Percentiles rank a stretch among this genome's conserved stretches.
phyloP scores from a whole-genome alignment of 30 jellyfish, hydroid and myxozoan genomes.

The Euphysa ruthae region DNA sequence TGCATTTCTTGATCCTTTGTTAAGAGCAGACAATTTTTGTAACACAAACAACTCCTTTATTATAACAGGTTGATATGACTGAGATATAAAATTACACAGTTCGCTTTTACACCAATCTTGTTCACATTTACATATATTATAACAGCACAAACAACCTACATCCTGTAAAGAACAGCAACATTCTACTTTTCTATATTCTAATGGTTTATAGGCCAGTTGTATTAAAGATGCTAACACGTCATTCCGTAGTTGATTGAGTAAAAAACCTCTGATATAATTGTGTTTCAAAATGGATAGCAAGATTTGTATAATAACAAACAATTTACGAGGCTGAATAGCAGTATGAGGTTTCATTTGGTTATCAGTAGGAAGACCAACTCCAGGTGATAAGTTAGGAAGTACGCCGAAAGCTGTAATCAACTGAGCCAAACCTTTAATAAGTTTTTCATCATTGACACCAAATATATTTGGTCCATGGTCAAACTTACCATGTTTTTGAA shows the following conservation, averaged over 20 bases:
- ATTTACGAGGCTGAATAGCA: neutral
- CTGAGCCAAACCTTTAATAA: neutral
- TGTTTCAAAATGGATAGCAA: neutral
- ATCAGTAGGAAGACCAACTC: slow-evolving; percentile 21
- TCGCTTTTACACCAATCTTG: slow-evolving; percentile 49
- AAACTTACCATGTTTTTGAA: too few relatives aligned
- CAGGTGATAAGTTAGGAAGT: slow-evolving; percentile 1
- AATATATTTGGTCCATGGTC: neutral
- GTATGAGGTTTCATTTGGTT: neutral
- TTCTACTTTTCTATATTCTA: neutral
- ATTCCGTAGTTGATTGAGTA: neutral
- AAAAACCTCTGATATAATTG: neutral
- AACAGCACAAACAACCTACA: neutral
- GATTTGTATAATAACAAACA: neutral
- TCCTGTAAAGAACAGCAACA: neutral
- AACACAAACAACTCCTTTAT: slow-evolving; percentile 38
- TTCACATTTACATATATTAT: slow-evolving; percentile 42
- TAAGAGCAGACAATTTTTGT: slow-evolving; percentile 29
- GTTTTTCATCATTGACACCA: slow-evolving; percentile 10
- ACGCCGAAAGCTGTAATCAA: slow-evolving; percentile 12
- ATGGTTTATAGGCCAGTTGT: slow-evolving; percentile 2
- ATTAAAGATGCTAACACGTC: slow-evolving; percentile 6
- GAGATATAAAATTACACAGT: slow-evolving; percentile 6
- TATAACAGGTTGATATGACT: slow-evolving; percentile 52
- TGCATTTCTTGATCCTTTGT: neutral